These are phyloP conservation scores for Suillia variegata DNA, from an alignment of 2,888 invertebrate genomes.

Conservation along the genomic window DNA sequence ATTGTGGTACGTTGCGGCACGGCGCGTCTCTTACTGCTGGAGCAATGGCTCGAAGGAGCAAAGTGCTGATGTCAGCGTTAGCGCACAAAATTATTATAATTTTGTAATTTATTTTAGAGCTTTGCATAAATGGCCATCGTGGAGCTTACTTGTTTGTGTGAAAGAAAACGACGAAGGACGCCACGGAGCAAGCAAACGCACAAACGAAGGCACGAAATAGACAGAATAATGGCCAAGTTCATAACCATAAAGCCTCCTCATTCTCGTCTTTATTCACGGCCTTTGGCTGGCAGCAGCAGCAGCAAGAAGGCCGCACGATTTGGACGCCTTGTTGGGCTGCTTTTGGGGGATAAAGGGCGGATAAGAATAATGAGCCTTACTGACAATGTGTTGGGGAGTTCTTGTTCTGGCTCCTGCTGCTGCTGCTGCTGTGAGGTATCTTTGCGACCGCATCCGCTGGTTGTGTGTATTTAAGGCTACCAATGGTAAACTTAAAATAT, in stretches of 20 bases:
- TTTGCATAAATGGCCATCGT: constrained; percentile 47
- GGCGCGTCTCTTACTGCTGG: too few relatives aligned
- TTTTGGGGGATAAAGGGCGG: too few relatives aligned
- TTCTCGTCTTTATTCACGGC: too few relatives aligned
- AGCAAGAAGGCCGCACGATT: constrained; percentile 6
- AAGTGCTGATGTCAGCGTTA: constrained; percentile 27
- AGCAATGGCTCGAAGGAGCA: background rate
- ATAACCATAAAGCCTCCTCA: constrained; percentile 13
- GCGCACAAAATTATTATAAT: constrained; percentile 48
- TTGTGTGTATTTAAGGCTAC: too few relatives aligned
- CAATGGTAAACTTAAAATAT: too few relatives aligned
- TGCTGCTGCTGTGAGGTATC: background rate
- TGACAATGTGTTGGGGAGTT: background rate
- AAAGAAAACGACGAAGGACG: constrained; percentile 3
- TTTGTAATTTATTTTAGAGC: constrained; percentile 53
- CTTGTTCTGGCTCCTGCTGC: background rate
- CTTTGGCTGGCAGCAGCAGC: too few relatives aligned
- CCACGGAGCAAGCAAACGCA: background rate
- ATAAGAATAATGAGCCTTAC: constrained; percentile 19
- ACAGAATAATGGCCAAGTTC: constrained; percentile 25
- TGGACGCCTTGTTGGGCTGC: constrained; percentile 10
- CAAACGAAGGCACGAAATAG: background rate
- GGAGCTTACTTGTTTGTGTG: too few relatives aligned
- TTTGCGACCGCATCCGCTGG: too few relatives aligned
- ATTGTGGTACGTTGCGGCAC: too few relatives aligned